Evolutionary conservation across 2,113 vertebrate genomes (phyloP).

Genomic region (Stegastes partitus): DNA sequence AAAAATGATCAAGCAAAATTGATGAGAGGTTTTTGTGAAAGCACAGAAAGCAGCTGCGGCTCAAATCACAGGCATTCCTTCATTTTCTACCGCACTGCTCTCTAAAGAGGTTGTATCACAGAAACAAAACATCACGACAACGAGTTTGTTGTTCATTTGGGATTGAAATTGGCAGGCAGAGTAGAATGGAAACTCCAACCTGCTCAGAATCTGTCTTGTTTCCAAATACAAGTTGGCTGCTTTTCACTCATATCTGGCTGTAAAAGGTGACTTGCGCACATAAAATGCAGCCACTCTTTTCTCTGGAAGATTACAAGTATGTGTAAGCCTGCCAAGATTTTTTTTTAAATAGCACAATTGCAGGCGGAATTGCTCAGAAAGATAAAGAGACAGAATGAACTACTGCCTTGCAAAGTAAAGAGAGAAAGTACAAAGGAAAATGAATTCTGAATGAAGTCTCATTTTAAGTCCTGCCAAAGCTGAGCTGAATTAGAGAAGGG

Average conservation of each 20-base stretch:
- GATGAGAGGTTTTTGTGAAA: background rate
- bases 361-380: background rate
- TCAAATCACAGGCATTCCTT: slow-evolving; percentile 4
- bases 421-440: no score
- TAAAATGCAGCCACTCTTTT: background rate
- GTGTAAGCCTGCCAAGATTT: no score
- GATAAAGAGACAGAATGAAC: background rate
- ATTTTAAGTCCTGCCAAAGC: no score
- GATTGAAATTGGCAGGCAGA: no score
- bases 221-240: no score
- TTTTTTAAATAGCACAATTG: no score
- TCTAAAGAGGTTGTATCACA: background rate
- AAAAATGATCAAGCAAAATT: background rate
- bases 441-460: no score
- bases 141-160: background rate
- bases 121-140: background rate
- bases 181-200: no score
- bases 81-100: background rate
- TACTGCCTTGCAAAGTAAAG: background rate
- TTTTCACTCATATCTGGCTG: background rate
- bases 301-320: no score
- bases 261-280: background rate
- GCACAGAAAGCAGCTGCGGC: background rate
- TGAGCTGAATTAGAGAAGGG: no score
- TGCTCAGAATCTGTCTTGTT: no score